These are phyloP conservation scores for Platysternon megacephalum DNA, from an alignment of 2,113 vertebrate genomes.

Conservation along the genomic window DNA sequence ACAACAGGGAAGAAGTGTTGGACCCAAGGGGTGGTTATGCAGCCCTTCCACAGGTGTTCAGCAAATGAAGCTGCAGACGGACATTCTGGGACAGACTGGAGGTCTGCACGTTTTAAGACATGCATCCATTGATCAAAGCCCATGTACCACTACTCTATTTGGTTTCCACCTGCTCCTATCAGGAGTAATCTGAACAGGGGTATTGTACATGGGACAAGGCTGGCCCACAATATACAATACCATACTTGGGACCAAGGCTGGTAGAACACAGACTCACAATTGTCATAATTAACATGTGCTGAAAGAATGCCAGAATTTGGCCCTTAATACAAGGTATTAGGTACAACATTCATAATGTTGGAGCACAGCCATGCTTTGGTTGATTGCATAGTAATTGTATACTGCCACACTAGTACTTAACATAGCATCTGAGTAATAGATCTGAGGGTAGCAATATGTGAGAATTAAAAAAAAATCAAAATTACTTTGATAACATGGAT, in stretches of 20 bases:
- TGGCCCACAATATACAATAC: neutral
- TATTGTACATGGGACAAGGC: neutral
- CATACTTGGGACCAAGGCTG: neutral
- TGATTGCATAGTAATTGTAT: neutral
- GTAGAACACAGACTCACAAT: neutral
- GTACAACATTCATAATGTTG: neutral
- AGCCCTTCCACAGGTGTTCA: neutral
- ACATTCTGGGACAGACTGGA: neutral
- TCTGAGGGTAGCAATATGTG: neutral
- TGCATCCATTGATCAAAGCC: neutral
- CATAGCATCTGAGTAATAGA: neutral
- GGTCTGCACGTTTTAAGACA: neutral
- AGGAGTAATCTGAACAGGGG: neutral
- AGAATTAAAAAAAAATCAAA: rapidly evolving
- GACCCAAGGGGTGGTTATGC: neutral
- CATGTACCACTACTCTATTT: neutral
- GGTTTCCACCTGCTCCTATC: neutral
- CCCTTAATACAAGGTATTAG: neutral
- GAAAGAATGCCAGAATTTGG: neutral
- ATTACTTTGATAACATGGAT: neutral
- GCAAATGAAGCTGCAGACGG: neutral
- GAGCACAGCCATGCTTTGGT: neutral
- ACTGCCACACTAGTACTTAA: neutral
- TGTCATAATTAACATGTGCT: neutral
- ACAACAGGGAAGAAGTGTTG: neutral